A percentile compares a stretch with the other conserved stretches of the same genome.
These are phyloP conservation scores for Porites rus DNA, from an alignment of 92 coral and sea anemone genomes.

Conservation along the genomic window DNA sequence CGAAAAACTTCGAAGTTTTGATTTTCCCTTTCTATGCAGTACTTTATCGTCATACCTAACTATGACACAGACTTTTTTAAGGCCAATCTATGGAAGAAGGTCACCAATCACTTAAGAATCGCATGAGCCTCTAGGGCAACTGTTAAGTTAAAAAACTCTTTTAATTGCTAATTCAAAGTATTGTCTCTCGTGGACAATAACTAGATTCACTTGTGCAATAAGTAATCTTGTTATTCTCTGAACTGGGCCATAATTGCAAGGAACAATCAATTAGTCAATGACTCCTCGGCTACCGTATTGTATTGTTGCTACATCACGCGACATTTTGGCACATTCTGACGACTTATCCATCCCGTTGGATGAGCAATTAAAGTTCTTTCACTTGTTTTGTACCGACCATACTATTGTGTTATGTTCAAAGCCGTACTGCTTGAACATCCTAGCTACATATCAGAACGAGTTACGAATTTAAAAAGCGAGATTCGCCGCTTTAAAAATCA, in stretches of 20 bases:
- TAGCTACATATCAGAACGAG: too few species aligned
- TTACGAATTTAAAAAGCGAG: too few species aligned
- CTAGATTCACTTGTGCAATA: constrained; percentile 11
- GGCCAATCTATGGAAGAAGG: neutral
- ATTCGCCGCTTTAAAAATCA: too few species aligned
- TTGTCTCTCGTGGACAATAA: neutral
- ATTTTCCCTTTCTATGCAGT: neutral
- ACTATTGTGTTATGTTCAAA: too few species aligned
- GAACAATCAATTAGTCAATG: neutral
- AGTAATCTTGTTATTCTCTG: constrained; percentile 1
- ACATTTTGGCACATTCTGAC: too few species aligned
- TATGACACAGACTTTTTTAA: too few species aligned
- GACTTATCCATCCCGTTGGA: neutral
- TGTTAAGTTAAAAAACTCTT: neutral
- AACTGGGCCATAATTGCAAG: neutral
- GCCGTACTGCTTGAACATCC: too few species aligned
- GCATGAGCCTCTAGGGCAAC: neutral
- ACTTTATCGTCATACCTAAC: neutral
- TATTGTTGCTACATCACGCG: neutral
- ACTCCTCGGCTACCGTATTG: neutral
- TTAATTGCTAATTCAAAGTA: neutral
- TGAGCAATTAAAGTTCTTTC: too few species aligned
- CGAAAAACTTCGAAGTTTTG: neutral
- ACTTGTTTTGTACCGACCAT: too few species aligned
- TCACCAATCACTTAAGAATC: neutral